phyloP scores from a whole-genome alignment of 2,113 vertebrate species.

The Amphiprion percula region DNA sequence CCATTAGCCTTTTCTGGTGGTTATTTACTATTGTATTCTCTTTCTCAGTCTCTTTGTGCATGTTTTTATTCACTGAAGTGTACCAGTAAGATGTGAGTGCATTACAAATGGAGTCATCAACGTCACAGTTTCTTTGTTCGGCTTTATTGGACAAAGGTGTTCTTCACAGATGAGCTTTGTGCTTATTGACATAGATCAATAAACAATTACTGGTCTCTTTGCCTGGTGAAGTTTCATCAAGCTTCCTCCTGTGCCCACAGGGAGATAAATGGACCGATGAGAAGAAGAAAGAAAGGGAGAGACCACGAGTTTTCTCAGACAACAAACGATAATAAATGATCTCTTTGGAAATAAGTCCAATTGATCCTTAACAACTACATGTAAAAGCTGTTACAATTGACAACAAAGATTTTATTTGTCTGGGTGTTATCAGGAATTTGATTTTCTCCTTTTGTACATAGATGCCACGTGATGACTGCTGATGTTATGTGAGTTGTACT shows the following conservation, averaged over 20 bases:
- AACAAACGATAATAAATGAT: constrained; percentile 10
- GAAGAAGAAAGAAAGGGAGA: not conserved
- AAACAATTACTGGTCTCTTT: constrained; percentile 75
- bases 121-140: constrained; percentile 46
- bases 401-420: not conserved
- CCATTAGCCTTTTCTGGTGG: not conserved
- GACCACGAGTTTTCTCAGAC: not conserved
- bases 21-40: not conserved
- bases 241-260: constrained; percentile 14
- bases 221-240: constrained; percentile 51
- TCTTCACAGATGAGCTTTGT: constrained; percentile 71
- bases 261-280: constrained; percentile 9
- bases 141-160: constrained; percentile 70
- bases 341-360: not conserved
- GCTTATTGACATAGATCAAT: constrained; percentile 72
- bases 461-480: not conserved
- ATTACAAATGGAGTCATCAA: constrained; percentile 55
- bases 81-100: constrained; percentile 7
- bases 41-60: not conserved
- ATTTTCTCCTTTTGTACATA: too few relatives aligned
- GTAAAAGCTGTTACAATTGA: not conserved
- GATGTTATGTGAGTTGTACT: too few relatives aligned
- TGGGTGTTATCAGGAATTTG: too few relatives aligned
- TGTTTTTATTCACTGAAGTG: constrained; percentile 9
- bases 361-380: not conserved